Evolutionary conservation across 2,113 vertebrate genomes (phyloP).

Genomic region (Mirounga angustirostris): DNA sequence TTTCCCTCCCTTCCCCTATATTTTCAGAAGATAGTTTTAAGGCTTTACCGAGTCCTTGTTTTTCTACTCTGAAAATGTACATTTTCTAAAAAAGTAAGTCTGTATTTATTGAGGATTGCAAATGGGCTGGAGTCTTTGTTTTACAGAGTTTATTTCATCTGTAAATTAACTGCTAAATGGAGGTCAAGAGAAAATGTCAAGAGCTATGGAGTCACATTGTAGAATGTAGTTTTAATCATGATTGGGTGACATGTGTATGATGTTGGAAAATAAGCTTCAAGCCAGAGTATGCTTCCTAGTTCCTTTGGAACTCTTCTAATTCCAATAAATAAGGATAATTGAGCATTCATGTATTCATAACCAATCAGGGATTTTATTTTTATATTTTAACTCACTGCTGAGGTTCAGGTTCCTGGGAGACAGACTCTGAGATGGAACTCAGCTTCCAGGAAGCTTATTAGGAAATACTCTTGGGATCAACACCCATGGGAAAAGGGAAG

Average conservation of each 20-base stretch:
- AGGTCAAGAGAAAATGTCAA: slow-evolving; percentile 58
- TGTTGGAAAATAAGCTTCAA: slow-evolving; percentile 21
- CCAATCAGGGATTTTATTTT: background rate
- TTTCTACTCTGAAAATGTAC: background rate
- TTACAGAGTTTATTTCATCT: slow-evolving; percentile 24
- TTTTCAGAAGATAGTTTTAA: slow-evolving; percentile 39
- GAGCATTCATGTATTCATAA: background rate
- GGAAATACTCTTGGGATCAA: background rate
- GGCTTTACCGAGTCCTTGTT: background rate
- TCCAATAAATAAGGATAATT: background rate
- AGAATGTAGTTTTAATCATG: slow-evolving; percentile 32
- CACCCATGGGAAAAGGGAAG: background rate
- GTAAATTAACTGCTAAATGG: slow-evolving; percentile 55
- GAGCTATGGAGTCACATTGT: background rate
- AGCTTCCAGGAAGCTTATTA: background rate
- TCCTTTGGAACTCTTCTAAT: background rate
- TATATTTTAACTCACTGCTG: background rate
- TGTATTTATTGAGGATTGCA: background rate
- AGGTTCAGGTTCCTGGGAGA: background rate
- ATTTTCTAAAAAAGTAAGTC: background rate
- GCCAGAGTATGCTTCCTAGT: background rate
- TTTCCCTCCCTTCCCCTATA: background rate
- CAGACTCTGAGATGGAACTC: background rate
- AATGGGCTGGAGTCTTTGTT: background rate
- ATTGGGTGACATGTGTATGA: slow-evolving; percentile 2